Conservation (phyloP, 1,140 invertebrate species). For the Acromyrmex heyeri region DNA sequence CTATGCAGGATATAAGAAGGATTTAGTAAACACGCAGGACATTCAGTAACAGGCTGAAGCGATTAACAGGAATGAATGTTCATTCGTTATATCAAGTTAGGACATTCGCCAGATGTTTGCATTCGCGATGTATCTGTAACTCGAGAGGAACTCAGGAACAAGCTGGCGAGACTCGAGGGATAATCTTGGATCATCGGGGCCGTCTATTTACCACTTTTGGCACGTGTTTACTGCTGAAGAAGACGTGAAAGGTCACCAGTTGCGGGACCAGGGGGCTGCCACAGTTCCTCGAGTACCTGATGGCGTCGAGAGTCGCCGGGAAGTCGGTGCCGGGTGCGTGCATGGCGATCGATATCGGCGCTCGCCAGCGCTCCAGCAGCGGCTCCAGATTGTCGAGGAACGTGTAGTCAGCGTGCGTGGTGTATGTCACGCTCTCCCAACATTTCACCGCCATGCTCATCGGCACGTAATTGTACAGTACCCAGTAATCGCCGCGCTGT, state of each 20-base stretch:
- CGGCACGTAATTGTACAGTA: constrained; percentile 94
- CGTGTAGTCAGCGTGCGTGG: constrained; percentile 96
- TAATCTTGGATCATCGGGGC: not conserved
- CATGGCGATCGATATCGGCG: constrained; percentile 90
- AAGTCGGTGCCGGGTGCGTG: constrained; percentile 91
- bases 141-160: not conserved
- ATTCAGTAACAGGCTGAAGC: not conserved
- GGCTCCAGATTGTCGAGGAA: constrained; percentile 96
- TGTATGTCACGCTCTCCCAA: constrained; percentile 96
- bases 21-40: not conserved
- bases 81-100: not conserved
- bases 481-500: constrained; percentile 95
- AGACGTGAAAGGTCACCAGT: constrained; percentile 94
- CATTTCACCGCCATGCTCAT: constrained; percentile 87
- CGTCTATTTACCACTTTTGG: constrained; percentile 90
- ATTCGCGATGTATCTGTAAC: not conserved
- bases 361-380: constrained; percentile 91
- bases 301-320: constrained; percentile 87
- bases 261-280: constrained; percentile 89
- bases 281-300: constrained; percentile 88
- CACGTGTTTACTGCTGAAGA: constrained; percentile 94
- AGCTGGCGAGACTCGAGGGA: not conserved
- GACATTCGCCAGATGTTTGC: not conserved
- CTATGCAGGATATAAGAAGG: not conserved
- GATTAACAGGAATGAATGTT: not conserved